These are phyloP conservation scores for Sylvilagus bachmani DNA, from an alignment of 2,113 vertebrate species.

Conservation along the genomic window DNA sequence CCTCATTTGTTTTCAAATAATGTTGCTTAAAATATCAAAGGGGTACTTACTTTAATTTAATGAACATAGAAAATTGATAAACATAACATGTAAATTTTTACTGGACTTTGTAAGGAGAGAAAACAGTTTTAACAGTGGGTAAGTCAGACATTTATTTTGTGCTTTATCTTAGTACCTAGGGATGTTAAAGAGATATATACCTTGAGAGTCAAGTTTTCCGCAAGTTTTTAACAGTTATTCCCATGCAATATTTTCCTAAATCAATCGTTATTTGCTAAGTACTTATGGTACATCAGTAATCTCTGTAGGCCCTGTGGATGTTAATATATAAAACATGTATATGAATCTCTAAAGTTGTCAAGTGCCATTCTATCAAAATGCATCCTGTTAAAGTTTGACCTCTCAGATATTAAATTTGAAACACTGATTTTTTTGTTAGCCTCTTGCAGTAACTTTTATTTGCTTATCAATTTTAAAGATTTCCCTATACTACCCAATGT, in stretches of 20 bases:
- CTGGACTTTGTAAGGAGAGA: neutral
- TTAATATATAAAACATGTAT: neutral
- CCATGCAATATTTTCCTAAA: neutral
- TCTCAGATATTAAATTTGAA: constrained; percentile 42
- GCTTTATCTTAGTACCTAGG: neutral
- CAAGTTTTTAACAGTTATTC: constrained; percentile 27
- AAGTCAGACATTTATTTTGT: neutral
- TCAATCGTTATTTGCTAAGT: constrained; percentile 25
- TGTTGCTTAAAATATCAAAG: neutral
- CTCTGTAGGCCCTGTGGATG: neutral
- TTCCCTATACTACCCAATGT: neutral
- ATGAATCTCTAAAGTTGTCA: neutral
- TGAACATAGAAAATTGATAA: constrained; percentile 7
- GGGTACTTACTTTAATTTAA: neutral
- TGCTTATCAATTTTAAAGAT: constrained; percentile 17
- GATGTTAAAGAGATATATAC: neutral
- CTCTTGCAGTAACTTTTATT: constrained; percentile 40
- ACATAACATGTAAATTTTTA: neutral
- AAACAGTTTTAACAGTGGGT: constrained; percentile 11
- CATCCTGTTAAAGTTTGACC: neutral
- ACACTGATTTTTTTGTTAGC: neutral
- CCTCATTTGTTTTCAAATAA: neutral
- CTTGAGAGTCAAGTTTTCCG: constrained; percentile 27
- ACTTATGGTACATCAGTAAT: neutral
- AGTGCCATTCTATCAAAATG: neutral